These are phyloP conservation scores for Merops nubicus DNA, from an alignment of 2,113 vertebrate species.

Conservation along the genomic window DNA sequence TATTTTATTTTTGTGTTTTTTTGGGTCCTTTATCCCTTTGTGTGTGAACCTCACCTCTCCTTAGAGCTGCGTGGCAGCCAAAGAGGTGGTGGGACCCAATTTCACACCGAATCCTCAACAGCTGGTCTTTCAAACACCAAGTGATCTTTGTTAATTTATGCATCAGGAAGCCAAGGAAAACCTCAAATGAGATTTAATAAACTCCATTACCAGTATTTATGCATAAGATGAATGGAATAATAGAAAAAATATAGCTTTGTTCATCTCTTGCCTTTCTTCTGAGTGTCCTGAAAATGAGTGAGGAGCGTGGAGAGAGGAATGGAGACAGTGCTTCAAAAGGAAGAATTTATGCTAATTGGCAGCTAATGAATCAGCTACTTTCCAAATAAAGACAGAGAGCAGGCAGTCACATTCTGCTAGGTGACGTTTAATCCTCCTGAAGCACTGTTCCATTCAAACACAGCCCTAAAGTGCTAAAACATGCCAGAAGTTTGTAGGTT, in stretches of 20 bases:
- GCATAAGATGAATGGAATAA: background rate
- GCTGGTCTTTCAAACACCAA: background rate
- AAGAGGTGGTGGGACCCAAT: accelerated
- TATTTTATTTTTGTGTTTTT: no score
- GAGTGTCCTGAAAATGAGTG: background rate
- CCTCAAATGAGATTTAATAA: background rate
- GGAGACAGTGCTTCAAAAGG: background rate
- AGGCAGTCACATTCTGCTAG: background rate
- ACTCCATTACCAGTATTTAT: background rate
- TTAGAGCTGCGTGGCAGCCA: accelerated
- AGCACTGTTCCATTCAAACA: accelerated
- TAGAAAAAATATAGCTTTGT: background rate
- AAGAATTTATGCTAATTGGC: background rate
- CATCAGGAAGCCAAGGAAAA: background rate
- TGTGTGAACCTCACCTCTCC: background rate
- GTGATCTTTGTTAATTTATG: background rate
- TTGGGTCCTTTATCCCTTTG: background rate
- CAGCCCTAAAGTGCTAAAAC: accelerated
- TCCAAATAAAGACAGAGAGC: background rate
- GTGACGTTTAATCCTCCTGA: background rate
- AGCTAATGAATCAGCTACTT: background rate
- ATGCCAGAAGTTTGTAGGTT: background rate
- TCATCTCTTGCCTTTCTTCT: background rate
- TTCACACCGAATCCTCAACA: background rate
- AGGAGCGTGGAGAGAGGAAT: background rate